Evolutionary conservation across 2,888 invertebrate genomes (phyloP).

Genomic region (Chrysomela aeneicollis): DNA sequence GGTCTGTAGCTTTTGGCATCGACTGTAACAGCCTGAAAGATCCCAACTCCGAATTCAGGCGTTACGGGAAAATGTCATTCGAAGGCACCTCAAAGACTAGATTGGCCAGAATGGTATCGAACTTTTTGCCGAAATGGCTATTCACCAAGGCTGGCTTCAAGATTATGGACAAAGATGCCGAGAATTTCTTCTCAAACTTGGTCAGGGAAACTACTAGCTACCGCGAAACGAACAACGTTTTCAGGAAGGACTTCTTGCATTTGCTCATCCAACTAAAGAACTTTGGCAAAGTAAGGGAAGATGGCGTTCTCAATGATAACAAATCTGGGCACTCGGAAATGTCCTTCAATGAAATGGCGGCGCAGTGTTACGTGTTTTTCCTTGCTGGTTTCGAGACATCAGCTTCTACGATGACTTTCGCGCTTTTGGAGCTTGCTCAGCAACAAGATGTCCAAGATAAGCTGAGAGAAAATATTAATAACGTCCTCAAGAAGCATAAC

Average conservation of each 20-base stretch:
- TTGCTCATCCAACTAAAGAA: slow-evolving; percentile 62
- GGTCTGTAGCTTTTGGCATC: slow-evolving; percentile 68
- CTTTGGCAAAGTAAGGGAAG: slow-evolving; percentile 53
- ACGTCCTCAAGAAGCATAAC: slow-evolving; percentile 38
- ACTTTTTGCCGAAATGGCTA: slow-evolving; percentile 38
- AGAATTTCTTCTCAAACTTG: slow-evolving; percentile 60
- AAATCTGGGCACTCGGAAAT: slow-evolving; percentile 8
- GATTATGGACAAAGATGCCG: slow-evolving; percentile 44
- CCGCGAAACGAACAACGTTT: slow-evolving; percentile 60
- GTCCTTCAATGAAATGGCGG: slow-evolving; percentile 32
- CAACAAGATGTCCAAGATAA: slow-evolving; percentile 45
- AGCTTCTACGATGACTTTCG: slow-evolving; percentile 46
- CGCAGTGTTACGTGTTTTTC: slow-evolving; percentile 45
- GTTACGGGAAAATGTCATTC: slow-evolving; percentile 41
- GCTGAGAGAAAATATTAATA: slow-evolving; percentile 41
- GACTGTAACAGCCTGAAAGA: slow-evolving; percentile 66
- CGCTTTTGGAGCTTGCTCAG: slow-evolving; percentile 42
- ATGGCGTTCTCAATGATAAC: slow-evolving; percentile 50
- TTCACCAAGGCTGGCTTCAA: slow-evolving; percentile 41
- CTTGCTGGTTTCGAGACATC: slow-evolving; percentile 49
- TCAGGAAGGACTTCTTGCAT: slow-evolving; percentile 66
- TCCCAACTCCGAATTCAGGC: slow-evolving; percentile 61
- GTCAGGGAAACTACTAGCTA: slow-evolving; percentile 61
- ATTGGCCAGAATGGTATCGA: slow-evolving; percentile 18
- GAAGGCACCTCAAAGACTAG: slow-evolving; percentile 33